These are phyloP conservation scores for Ormyrus labotus DNA, from an alignment of 2,888 invertebrate species.

Conservation along the genomic window DNA sequence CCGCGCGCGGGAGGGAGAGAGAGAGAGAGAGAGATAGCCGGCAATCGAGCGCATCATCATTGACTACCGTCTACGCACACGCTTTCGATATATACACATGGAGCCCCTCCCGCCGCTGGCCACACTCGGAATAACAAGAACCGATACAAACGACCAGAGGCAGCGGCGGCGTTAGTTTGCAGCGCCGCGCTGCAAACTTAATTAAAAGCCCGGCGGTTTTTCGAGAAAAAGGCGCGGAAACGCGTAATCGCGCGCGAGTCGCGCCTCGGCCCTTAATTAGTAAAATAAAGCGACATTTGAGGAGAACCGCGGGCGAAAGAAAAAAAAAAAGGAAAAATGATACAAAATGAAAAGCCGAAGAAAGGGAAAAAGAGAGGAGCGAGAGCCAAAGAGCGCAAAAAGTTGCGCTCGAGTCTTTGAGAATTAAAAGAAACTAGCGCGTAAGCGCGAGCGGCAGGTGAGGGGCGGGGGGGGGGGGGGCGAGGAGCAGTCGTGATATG, in stretches of 20 bases:
- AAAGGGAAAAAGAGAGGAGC: neutral
- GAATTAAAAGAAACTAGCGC: slow-evolving; percentile 43
- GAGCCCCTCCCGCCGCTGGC: neutral
- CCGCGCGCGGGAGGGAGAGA: slow-evolving; percentile 7
- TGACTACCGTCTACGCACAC: neutral
- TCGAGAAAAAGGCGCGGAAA: neutral
- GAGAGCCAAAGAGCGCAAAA: slow-evolving; percentile 1
- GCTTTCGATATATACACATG: neutral
- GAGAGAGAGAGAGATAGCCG: neutral
- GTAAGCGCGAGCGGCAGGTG: slow-evolving; percentile 38
- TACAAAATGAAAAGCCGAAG: slow-evolving; percentile 17
- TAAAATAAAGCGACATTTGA: slow-evolving; percentile 28
- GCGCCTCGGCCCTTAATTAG: slow-evolving; percentile 23
- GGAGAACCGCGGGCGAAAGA: neutral
- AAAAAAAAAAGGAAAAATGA: slow-evolving; percentile 45
- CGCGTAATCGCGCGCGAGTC: slow-evolving; percentile 3
- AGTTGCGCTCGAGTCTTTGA: slow-evolving; percentile 21
- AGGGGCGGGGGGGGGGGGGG: slow-evolving; percentile 16
- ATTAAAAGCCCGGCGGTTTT: slow-evolving; percentile 17
- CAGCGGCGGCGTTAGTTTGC: neutral
- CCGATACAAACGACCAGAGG: slow-evolving; percentile 15
- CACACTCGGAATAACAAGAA: slow-evolving; percentile 8
- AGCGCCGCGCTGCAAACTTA: slow-evolving; percentile 8
- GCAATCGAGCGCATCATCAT: slow-evolving; percentile 5
- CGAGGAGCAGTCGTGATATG: slow-evolving; percentile 29